Evolutionary conservation across 2,797 vertebrate species (phyloP).

Genomic region (Pipistrellus nathusii): DNA sequence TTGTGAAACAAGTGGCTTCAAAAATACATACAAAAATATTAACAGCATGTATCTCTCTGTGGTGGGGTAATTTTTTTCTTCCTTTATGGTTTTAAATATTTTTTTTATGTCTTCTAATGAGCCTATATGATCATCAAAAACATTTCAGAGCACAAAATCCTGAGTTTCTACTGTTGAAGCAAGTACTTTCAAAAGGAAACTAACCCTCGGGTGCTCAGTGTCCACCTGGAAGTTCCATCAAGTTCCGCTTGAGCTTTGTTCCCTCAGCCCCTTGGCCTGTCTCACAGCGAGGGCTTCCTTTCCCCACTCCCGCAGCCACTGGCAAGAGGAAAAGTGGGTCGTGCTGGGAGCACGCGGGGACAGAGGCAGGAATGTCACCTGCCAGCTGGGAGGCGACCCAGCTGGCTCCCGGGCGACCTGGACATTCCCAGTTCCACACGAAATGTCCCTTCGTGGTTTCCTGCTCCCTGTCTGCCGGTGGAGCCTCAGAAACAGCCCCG

Average conservation of each 20-base stretch:
- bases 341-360: background rate
- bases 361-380: conserved; percentile 21
- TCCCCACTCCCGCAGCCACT: background rate
- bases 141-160: conserved; percentile 13
- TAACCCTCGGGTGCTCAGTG: background rate
- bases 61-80: background rate
- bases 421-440: conserved; percentile 55
- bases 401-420: conserved; percentile 60
- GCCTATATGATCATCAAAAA: conserved; percentile 1
- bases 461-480: background rate
- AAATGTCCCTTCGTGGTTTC: conserved; percentile 68
- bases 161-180: background rate
- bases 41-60: background rate
- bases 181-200: conserved; percentile 11
- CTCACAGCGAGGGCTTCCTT: background rate
- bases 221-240: background rate
- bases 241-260: background rate
- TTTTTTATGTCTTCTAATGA: background rate
- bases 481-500: background rate
- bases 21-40: conserved; percentile 16
- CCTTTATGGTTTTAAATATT: background rate
- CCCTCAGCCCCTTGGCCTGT: background rate
- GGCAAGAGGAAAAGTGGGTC: conserved; percentile 48
- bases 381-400: conserved; percentile 67
- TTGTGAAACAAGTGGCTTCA: conserved; percentile 25